Evolutionary conservation across 2,888 invertebrate species (phyloP).

Genomic region (Autographa gamma): DNA sequence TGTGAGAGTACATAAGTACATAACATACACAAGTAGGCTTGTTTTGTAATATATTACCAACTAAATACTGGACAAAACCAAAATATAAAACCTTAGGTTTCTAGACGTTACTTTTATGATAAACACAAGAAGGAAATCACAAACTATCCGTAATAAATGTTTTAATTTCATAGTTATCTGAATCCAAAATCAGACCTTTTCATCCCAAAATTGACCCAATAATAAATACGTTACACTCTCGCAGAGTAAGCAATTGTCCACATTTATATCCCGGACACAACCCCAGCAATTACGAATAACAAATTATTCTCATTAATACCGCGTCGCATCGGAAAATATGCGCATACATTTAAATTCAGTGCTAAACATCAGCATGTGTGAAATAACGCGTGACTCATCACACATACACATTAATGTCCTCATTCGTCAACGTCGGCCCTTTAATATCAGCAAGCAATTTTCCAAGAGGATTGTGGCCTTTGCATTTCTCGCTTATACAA

Average conservation of each 20-base stretch:
- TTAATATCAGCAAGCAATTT: constrained; percentile 66
- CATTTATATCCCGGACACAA: constrained; percentile 23
- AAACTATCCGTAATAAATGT: too few relatives aligned
- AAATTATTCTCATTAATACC: constrained; percentile 45
- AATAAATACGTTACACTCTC: not conserved
- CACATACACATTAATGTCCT: constrained; percentile 20
- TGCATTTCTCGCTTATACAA: constrained; percentile 63
- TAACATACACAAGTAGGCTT: too few relatives aligned
- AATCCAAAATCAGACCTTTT: too few relatives aligned
- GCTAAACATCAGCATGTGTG: constrained; percentile 8
- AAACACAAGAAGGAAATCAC: too few relatives aligned
- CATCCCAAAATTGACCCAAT: not conserved
- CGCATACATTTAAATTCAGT: constrained; percentile 37
- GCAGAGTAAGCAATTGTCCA: not conserved
- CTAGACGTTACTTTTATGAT: too few relatives aligned
- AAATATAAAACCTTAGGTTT: too few relatives aligned
- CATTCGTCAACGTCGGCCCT: constrained; percentile 53
- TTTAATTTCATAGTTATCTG: too few relatives aligned
- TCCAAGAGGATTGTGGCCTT: constrained; percentile 70
- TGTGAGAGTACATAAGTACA: too few relatives aligned
- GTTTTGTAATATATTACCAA: too few relatives aligned
- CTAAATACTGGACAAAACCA: too few relatives aligned
- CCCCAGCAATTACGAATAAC: constrained; percentile 29
- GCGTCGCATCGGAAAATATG: constrained; percentile 41
- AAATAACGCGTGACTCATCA: constrained; percentile 31